Percentiles rank a stretch among this genome's conserved stretches.
Conservation (phyloP, 2,797 vertebrate species). For the Sebastes oblongus region DNA sequence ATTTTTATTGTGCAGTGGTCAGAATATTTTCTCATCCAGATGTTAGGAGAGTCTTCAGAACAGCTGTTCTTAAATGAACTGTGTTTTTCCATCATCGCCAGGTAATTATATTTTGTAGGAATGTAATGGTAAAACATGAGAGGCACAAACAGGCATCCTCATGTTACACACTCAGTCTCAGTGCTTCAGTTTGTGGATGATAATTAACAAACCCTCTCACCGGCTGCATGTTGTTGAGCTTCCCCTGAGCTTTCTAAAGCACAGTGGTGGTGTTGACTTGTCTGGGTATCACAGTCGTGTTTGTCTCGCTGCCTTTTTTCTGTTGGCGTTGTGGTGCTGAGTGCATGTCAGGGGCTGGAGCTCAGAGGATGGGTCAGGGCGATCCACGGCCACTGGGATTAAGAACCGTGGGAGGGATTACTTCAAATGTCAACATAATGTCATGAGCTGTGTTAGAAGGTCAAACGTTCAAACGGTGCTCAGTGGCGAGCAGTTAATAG, state of each 20-base stretch:
- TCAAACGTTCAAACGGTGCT: slow-evolving; percentile 80
- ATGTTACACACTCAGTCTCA: not conserved
- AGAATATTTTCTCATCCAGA: not conserved
- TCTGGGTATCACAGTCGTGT: slow-evolving; percentile 21
- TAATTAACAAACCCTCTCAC: not conserved
- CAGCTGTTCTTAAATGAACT: not conserved
- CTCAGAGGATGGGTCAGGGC: slow-evolving; percentile 58
- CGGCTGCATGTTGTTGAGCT: slow-evolving; percentile 10
- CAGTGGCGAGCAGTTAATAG: slow-evolving; percentile 77
- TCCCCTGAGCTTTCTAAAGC: not conserved
- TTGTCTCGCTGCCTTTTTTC: slow-evolving; percentile 27
- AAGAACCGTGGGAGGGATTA: slow-evolving; percentile 78
- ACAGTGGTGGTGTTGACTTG: slow-evolving; percentile 11
- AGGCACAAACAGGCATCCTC: not conserved
- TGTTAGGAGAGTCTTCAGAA: not conserved
- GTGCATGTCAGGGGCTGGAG: slow-evolving; percentile 40
- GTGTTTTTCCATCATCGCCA: not conserved
- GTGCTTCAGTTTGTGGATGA: slow-evolving; percentile 2
- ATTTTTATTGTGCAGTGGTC: not conserved
- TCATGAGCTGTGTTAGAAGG: slow-evolving; percentile 79
- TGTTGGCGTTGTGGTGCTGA: slow-evolving; percentile 18
- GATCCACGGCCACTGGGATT: slow-evolving; percentile 70
- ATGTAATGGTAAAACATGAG: not conserved
- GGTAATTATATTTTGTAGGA: not conserved
- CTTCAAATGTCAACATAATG: slow-evolving; percentile 84